Evolutionary conservation across 2,888 invertebrate species (phyloP), one percentile per base, ranked within the genome.

Genomic region (Andricus quercusramuli): DNA sequence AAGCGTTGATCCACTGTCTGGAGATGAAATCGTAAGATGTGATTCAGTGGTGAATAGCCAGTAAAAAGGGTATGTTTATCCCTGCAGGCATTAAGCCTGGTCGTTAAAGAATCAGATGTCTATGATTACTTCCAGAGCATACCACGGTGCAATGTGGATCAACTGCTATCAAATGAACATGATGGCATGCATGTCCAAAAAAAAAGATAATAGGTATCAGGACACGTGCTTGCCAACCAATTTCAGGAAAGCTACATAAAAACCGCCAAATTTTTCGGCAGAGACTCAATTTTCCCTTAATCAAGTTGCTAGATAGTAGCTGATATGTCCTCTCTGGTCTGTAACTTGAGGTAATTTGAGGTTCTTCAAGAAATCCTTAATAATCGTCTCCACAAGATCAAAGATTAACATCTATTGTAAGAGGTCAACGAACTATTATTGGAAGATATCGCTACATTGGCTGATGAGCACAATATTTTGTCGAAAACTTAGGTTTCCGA

Each of bases 11-110:
- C 5, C 6, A 29, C 6, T 15, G 29, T 25, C 29, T 29, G 64
- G 17, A 29, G 15, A 29, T 64, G 29, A 64, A 64, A 29, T 64
- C 5, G 15, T 17, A 6, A 17, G 15, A 2, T 64, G 17, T 64
- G 13, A 17, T 64, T 64, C 25, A 56, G n/a, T 13, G 17, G 29
- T 15, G 74, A 29, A 74, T 74, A 32, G 32, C 32, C 56, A 32
- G 13, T 56, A 74, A 56, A 74, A 68, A 68, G n/a, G 56, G 56
- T 56, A 56, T 74, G 56, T 74, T 74, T 74, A 74, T 56, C 32
- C 15, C 56, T 32, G 56, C 6, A 37, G 29, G 20, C 37, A 74
- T 56, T 22, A 74, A 56, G 32, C 51, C n/a, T 37, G 32, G 74
- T 74, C 56, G 56, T 74, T 74, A 74, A 74, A 37, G 56, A 32